A percentile compares a stretch with the other conserved stretches of the same genome.
Evolutionary conservation across 53 echinoderm and acorn worm genomes (phyloP).

Genomic region (Antedon mediterranea): DNA sequence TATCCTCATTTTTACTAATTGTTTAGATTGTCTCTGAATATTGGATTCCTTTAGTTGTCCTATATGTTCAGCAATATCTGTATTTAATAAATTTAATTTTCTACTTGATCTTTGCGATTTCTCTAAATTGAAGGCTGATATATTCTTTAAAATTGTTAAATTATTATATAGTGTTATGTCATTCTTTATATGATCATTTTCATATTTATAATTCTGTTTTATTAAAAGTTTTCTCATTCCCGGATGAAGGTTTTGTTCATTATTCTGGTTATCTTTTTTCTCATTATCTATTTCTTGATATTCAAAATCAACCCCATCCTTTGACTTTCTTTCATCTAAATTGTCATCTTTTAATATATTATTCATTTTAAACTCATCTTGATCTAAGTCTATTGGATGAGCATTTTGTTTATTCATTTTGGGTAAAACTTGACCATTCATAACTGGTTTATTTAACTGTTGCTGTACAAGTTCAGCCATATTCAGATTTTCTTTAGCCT

Average conservation of each 20-base stretch:
- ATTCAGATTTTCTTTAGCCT: background rate
- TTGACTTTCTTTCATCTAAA: background rate
- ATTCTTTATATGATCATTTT: too few species aligned
- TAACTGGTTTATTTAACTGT: background rate
- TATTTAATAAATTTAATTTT: background rate
- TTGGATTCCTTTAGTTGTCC: background rate
- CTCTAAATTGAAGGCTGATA: too few species aligned
- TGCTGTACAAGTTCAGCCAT: background rate
- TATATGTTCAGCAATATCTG: background rate
- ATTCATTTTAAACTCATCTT: background rate
- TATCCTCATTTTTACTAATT: background rate
- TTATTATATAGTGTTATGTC: too few species aligned
- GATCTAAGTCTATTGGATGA: background rate
- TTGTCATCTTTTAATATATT: background rate
- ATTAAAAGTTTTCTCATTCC: background rate
- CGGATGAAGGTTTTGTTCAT: background rate
- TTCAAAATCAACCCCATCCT: background rate
- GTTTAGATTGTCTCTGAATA: background rate
- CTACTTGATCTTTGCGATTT: too few species aligned
- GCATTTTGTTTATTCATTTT: conserved; percentile 2
- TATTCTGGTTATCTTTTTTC: background rate
- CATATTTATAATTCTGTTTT: background rate
- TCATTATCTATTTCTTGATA: background rate
- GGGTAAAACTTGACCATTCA: background rate
- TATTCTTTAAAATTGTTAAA: too few species aligned